phyloP scores from a whole-genome alignment of 2,113 vertebrate genomes.

The Austrofundulus limnaeus region DNA sequence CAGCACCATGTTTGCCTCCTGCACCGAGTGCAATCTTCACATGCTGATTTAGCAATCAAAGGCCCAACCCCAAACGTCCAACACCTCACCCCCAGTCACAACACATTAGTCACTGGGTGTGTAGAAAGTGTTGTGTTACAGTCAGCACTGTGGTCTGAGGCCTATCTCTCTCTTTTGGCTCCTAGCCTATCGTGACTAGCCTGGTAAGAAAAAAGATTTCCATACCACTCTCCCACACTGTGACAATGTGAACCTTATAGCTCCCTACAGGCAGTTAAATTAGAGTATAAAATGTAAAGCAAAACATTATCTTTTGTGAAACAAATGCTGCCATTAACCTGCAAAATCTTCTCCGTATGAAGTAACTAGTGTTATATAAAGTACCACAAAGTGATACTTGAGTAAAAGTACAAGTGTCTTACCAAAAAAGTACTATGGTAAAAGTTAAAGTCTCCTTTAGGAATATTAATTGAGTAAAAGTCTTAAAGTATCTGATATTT shows the following conservation, averaged over 20 bases:
- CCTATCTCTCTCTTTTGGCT: conserved; percentile 10
- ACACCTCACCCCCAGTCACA: not conserved
- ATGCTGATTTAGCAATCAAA: conserved; percentile 12
- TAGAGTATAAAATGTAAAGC: not conserved
- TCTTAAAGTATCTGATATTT: too few relatives aligned
- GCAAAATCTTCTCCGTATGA: not conserved
- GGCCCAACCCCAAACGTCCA: not conserved
- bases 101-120: conserved; percentile 9
- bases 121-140: not conserved
- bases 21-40: conserved; percentile 13
- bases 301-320: not conserved
- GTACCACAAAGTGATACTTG: too few relatives aligned
- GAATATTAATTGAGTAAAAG: too few relatives aligned
- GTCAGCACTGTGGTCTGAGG: conserved; percentile 3
- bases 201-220: conserved; percentile 1
- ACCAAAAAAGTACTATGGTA: too few relatives aligned
- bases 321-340: not conserved
- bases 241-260: not conserved
- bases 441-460: too few relatives aligned
- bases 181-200: not conserved
- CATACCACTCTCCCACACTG: not conserved
- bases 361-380: too few relatives aligned
- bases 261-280: not conserved
- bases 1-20: conserved; percentile 4
- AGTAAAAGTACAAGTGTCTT: too few relatives aligned